Percentiles rank a stretch among this genome's conserved stretches.
Conservation (phyloP, 2,888 invertebrate genomes). For the Synanthedon myopaeformis region DNA sequence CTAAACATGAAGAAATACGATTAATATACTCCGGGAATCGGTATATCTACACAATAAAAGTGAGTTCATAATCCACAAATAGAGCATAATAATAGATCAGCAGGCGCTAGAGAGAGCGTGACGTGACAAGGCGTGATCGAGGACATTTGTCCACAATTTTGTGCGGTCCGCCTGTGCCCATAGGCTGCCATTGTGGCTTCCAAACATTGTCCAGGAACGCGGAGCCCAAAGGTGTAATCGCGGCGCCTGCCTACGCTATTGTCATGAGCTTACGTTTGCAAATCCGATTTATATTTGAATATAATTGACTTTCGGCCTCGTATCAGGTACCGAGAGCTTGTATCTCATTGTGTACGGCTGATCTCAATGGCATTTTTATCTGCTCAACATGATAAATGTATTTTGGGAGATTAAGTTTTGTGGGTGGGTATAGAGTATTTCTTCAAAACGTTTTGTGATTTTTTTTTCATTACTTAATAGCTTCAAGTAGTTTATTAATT, state of each 20-base stretch:
- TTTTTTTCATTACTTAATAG: not conserved
- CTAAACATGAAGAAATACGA: no score
- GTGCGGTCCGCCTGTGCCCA: conserved; percentile 9
- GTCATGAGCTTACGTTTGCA: conserved; percentile 63
- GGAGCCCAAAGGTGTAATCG: conserved; percentile 23
- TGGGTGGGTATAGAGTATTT: conserved; percentile 28
- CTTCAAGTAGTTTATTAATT: not conserved
- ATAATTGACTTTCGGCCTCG: conserved; percentile 66
- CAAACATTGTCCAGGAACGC: conserved; percentile 29
- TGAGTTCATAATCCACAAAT: conserved; percentile 38
- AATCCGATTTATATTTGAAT: conserved; percentile 71
- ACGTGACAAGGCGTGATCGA: conserved; percentile 7
- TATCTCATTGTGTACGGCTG: conserved; percentile 56
- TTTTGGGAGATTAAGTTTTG: conserved; percentile 55
- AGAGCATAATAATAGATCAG: conserved; percentile 19
- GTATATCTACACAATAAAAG: conserved; percentile 15
- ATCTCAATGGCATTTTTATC: conserved; percentile 67
- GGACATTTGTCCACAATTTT: conserved; percentile 9
- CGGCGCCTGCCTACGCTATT: conserved; percentile 57
- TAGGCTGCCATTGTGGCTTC: conserved; percentile 21
- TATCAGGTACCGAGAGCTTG: conserved; percentile 56
- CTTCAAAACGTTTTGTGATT: not conserved
- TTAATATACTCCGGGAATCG: no score
- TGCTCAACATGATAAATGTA: conserved; percentile 66
- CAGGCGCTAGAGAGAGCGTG: conserved; percentile 9